Evolutionary conservation across 1,140 invertebrate species (phyloP).

Genomic region (Ceratosolen fusciceps): DNA sequence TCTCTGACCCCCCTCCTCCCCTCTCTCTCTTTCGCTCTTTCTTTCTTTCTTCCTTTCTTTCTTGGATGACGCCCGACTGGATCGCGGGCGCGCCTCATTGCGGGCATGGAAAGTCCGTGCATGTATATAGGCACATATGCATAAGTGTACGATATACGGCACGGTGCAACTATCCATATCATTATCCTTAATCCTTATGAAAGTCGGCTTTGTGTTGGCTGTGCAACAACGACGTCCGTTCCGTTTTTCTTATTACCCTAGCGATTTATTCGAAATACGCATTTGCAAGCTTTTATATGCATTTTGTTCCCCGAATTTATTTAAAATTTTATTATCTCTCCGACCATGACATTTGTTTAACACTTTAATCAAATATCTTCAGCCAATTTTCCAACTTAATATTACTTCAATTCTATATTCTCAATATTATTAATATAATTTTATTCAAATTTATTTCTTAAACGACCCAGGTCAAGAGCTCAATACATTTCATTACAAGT

Average conservation of each 20-base stretch:
- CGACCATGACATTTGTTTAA: not conserved
- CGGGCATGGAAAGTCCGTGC: not conserved
- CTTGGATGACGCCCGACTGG: constrained; percentile 15
- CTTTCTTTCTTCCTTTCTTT: constrained; percentile 17
- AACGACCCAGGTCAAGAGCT: not conserved
- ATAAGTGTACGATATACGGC: not conserved
- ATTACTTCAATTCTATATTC: not conserved
- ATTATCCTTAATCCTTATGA: constrained; percentile 41
- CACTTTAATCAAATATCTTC: constrained; percentile 8
- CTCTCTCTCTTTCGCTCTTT: constrained; percentile 46
- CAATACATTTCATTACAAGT: not conserved
- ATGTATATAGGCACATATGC: not conserved
- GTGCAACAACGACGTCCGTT: constrained; percentile 15
- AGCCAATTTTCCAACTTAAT: not conserved
- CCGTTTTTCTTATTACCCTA: constrained; percentile 36
- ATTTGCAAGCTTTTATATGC: not conserved
- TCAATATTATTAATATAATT: not conserved
- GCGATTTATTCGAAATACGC: constrained; percentile 13
- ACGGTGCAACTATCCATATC: constrained; percentile 31
- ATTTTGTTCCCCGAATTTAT: constrained; percentile 20
- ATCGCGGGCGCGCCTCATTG: not conserved
- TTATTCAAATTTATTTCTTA: not conserved
- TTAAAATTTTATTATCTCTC: not conserved
- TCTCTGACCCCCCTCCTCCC: constrained; percentile 8
- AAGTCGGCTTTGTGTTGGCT: constrained; percentile 18